phyloP scores from a whole-genome alignment of 2,888 invertebrate genomes.

The Carcina quercana region DNA sequence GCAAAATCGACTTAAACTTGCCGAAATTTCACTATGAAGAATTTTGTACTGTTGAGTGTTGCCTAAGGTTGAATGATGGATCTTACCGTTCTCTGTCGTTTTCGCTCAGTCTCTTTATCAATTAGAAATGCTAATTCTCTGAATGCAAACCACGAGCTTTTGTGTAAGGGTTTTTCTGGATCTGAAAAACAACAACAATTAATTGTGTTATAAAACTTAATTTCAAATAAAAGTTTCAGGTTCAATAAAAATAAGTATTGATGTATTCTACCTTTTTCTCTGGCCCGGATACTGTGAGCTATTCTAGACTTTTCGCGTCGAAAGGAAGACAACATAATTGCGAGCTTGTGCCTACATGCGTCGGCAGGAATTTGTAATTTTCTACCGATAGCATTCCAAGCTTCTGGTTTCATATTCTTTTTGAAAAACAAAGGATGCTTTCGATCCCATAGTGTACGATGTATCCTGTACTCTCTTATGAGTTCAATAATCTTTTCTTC shows the following conservation, averaged over 20 bases:
- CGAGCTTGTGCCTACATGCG: conserved; percentile 36
- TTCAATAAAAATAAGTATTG: not conserved
- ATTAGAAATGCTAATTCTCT: conserved; percentile 34
- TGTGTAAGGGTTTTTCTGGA: conserved; percentile 13
- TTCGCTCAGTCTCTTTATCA: conserved; percentile 29
- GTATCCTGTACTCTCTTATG: conserved; percentile 30
- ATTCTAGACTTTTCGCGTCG: conserved; percentile 36
- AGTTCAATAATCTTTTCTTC: conserved; percentile 30
- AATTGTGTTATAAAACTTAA: no score
- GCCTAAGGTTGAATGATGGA: no score
- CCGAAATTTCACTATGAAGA: no score
- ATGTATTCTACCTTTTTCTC: not conserved
- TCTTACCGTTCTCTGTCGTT: no score
- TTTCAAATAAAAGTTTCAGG: no score
- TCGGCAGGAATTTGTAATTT: conserved; percentile 20
- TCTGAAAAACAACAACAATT: conserved; percentile 20
- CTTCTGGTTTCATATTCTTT: conserved; percentile 23
- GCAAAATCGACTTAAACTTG: no score
- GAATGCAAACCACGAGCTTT: conserved; percentile 36
- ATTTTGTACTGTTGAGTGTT: no score
- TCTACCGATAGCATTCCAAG: conserved; percentile 31
- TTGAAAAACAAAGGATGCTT: conserved; percentile 26
- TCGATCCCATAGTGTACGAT: conserved; percentile 33
- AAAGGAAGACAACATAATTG: conserved; percentile 32
- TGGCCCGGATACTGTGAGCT: not conserved